Base-by-base conservation (phyloP, 2,888 invertebrate species). In the Ceriagrion tenellum region DNA sequence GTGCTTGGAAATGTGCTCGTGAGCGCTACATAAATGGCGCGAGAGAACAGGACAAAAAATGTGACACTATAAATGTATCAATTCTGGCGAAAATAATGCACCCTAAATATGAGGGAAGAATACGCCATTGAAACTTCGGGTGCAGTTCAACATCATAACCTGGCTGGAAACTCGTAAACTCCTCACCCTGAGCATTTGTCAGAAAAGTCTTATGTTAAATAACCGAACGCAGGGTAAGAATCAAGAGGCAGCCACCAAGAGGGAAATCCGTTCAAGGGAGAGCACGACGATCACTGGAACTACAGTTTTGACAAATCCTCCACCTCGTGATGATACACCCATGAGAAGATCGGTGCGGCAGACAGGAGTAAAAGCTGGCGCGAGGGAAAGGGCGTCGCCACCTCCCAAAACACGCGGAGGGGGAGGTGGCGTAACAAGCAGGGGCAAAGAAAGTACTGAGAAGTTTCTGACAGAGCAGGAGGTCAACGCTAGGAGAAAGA, bases 341-440 rank as follows among this genome's bases (percentile, higher is more conserved):
- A 97, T 97, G 55, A 96, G 97, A 95, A 96, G 97, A 95, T 97
- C 97, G 95, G 96, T 96, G 47, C 96, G 97, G 95, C 96, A 96
- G 90, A 96, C 95, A 69, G 56, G 69, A n/a, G 74, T 74, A 26
- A 63, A 74, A 95, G 95, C 95, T 59, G 91, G 95, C 55, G 95
- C 95, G 12, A 96, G 95, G 40, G 95, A 93, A 55, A 63, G 88
- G 30, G 56, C 35, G n/a, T 63, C 95, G 40, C 95, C 81, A 47
- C 95, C 47, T 26, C 91, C 95, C n/a, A 95, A 88, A 63, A 95
- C 91, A 16, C 63, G 95, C 35, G 95, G 95, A 16, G 93, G 88
- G 95, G 91, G 90, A 89, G 95, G 74, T 56, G 88, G 95, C 40
- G 90, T 63, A 63, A 88, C 40, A 91, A 93, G 95, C 90, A 95